phyloP scores from a whole-genome alignment of 2,113 vertebrate genomes.

The Gallinago media region DNA sequence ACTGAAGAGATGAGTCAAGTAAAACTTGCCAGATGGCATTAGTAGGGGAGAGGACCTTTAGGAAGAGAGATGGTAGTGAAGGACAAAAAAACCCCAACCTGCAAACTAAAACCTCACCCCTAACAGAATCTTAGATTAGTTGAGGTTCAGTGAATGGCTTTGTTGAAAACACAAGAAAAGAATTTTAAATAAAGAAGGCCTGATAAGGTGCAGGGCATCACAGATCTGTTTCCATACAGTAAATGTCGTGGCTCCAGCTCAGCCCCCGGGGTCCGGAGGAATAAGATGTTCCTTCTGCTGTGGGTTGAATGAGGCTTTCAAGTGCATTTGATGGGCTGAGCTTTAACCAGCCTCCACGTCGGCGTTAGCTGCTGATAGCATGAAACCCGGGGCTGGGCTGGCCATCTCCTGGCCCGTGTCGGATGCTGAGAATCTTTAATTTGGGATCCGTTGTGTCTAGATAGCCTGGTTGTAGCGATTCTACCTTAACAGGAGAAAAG shows the following conservation, averaged over 20 bases:
- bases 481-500: not conserved
- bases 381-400: not conserved
- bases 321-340: not conserved
- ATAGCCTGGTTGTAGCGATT: not conserved
- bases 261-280: not conserved
- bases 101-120: too few relatives aligned
- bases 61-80: too few relatives aligned
- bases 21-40: too few relatives aligned
- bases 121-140: too few relatives aligned
- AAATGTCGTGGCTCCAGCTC: not conserved
- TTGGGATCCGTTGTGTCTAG: not conserved
- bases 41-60: too few relatives aligned
- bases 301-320: not conserved
- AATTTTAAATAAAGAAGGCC: slow-evolving; percentile 74
- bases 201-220: slow-evolving; percentile 73
- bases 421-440: not conserved
- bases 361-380: not conserved
- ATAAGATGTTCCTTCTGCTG: slow-evolving; percentile 18
- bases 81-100: too few relatives aligned
- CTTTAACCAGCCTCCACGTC: not conserved
- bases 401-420: not conserved
- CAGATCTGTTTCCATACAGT: slow-evolving; percentile 72
- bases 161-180: slow-evolving; percentile 71
- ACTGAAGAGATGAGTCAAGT: too few relatives aligned
- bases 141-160: too few relatives aligned